Conservation (phyloP, 2,113 vertebrate genomes). For the Pteropus alecto region DNA sequence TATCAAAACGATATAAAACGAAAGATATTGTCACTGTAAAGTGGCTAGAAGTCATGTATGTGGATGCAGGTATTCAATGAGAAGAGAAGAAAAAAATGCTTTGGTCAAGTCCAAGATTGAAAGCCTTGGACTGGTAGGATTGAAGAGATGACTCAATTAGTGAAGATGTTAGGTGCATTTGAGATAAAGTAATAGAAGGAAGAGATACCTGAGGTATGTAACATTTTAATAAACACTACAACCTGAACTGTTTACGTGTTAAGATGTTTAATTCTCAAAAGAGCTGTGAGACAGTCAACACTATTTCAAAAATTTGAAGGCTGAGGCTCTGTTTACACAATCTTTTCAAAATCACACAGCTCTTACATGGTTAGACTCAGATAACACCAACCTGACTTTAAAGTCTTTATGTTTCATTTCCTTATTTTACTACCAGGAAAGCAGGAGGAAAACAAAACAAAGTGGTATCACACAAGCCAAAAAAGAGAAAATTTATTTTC, state of each 20-base stretch:
- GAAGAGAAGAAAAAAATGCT: neutral
- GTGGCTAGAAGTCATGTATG: neutral
- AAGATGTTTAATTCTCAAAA: neutral
- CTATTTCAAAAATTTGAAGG: neutral
- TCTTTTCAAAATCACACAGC: neutral
- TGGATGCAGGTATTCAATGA: neutral
- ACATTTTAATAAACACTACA: neutral
- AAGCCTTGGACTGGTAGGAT: neutral
- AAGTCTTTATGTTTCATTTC: neutral
- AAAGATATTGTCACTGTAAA: neutral
- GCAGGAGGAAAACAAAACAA: neutral
- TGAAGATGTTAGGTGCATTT: neutral
- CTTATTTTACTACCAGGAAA: neutral
- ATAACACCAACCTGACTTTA: neutral
- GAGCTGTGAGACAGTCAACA: neutral
- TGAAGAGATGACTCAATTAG: neutral
- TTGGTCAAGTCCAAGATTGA: neutral
- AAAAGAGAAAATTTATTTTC: neutral
- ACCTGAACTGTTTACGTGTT: neutral
- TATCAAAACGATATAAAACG: neutral
- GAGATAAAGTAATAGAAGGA: neutral
- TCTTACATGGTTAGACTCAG: neutral
- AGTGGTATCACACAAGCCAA: neutral
- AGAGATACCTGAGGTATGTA: neutral
- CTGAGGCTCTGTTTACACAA: neutral